Evolutionary conservation across 1,140 invertebrate species (phyloP), one percentile per base, ranked within the genome.

Genomic region (Adelges cooleyi): DNA sequence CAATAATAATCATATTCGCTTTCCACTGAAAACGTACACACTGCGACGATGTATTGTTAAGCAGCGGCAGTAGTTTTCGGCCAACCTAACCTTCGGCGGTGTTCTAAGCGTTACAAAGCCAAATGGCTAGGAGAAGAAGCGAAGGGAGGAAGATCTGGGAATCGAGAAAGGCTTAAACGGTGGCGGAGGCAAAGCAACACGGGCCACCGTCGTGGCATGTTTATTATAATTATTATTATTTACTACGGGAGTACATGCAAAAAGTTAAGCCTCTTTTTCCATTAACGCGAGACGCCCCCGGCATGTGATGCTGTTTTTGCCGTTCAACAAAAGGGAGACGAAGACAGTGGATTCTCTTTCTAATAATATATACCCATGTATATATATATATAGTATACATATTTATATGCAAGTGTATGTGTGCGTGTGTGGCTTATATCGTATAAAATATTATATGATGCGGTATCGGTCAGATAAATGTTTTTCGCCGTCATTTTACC

Each of bases 251-350:
- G 23, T 18, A 38, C 22, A 59, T 22, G 54, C 40, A 59, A 59
- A 59, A 59, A 59, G 54, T 59, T 59, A 59, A 59, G 54, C 54
- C 40, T 36, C 54, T 59, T 59, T 59, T 59, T 59, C 54, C 54
- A 59, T 59, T 59, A 59, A 59, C 53, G 52, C 11, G 6, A 23
- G 11, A 23, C 29, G 29, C 29, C 54, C 22, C 38, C 23, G 54
- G 54, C 54, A 59, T 40, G 36, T 59, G 54, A 36, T 59, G 54
- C 54, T 59, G 25, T 13, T 59, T 36, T 40, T 59, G 54, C 54
- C 44, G 25, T 13, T 42, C 38, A 59, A 59, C 54, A 59, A 42
- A 59, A 42, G 44, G 40, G 20, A 44, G 25, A 40, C n/a, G n/a
- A n/a, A 33, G 29, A 33, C 5, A 33, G 5, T 33, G 5, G 11